A percentile compares a stretch with the other conserved stretches of the same genome.
phyloP scores from a whole-genome alignment of 2,113 vertebrate species.

The mouse (Mus musculus) region GRCm39 chr6:42499001-42499500 shows the following conservation, averaged over 20 bases:
- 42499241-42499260: not conserved
- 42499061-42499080: not conserved
- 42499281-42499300: not conserved
- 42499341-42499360: not conserved
- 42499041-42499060: not conserved
- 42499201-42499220: not conserved
- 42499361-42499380: not conserved
- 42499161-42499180: slow-evolving; percentile 29
- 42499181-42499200: not conserved
- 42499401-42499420: not conserved
- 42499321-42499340: not conserved
- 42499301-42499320: not conserved
- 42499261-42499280: not conserved
- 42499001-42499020: not conserved
- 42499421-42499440: not conserved
- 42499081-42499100: accelerated
- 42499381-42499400: not conserved
- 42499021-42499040: not conserved
- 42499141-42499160: not conserved
- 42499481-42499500: not conserved
- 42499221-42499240: not conserved
- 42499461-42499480: not conserved
- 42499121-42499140: accelerated
- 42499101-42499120: not conserved
- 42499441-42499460: not conserved